Evolutionary conservation across 2,888 invertebrate species (phyloP), one percentile per base, ranked within the genome.

Genomic region (Sclerodermus sp.): DNA sequence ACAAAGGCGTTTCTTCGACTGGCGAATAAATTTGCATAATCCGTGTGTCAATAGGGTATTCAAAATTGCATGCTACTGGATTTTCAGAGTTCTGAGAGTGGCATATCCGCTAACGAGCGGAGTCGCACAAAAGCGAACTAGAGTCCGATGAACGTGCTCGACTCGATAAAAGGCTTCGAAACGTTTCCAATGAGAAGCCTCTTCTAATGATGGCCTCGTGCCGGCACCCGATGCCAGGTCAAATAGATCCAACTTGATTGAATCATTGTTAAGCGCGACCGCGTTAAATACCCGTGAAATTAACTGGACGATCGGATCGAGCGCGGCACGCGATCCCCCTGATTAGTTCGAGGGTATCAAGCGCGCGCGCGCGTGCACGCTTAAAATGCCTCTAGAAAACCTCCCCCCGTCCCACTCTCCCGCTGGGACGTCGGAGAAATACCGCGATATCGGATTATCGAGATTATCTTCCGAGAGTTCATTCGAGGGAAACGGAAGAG

Each of bases 251-350:
- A 53, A 55, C 58, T 66, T 68, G 74, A 74, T 74, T 73, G 64
- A 72, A 73, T 73, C 69, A 74, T 73, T 74, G 72, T 73, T 66
- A 54, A 60, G 57, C 64, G 62, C 67, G 60, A 66, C 66, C 63
- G 72, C 68, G 73, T 73, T 76, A 76, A 75, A 76, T 71, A 71
- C 66, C 73, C 76, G 74, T 77, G 75, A 77, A 77, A 77, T 77
- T 74, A 77, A 73, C 67, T 61, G 62, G 51, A 49, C 58, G 58
- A 66, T 66, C 62, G 47, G 49, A 49, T 60, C 38, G 40, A 23
- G n/a, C n/a, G n/a, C 52, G 62, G 64, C 70, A 68, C 70, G 70
- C 68, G 67, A 71, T 69, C 66, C 49, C 60, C 49, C 60, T 58
- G 65, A 68, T 71, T 71, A 64, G 62, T 64, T 60, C 60, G 59